These are phyloP conservation scores for Barypeithes pellucidus DNA, from an alignment of 2,888 invertebrate species.

Conservation along the genomic window DNA sequence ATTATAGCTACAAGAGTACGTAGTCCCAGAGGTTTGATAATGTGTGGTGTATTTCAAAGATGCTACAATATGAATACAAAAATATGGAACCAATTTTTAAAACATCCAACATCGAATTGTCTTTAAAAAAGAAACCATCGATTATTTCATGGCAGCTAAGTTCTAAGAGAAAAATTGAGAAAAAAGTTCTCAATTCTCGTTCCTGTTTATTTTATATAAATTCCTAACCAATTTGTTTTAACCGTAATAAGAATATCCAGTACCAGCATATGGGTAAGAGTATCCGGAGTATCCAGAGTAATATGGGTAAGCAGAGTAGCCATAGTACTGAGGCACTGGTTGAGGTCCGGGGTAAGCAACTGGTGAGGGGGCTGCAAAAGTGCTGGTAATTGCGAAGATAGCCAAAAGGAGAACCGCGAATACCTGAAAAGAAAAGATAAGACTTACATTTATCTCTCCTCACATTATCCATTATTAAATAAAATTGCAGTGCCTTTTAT, in stretches of 20 bases:
- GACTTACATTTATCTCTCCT: too few relatives aligned
- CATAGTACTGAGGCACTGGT: conserved; percentile 26
- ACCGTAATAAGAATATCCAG: conserved; percentile 25
- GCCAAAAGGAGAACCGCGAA: conserved; percentile 23
- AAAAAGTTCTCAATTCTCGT: not conserved
- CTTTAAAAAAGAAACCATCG: too few relatives aligned
- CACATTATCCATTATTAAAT: too few relatives aligned
- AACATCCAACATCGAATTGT: too few relatives aligned
- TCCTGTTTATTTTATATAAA: not conserved
- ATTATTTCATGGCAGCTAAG: too few relatives aligned
- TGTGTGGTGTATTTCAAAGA: too few relatives aligned
- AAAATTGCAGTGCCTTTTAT: too few relatives aligned
- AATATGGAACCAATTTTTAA: too few relatives aligned
- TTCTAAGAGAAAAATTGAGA: too few relatives aligned
- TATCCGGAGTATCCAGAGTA: conserved; percentile 23
- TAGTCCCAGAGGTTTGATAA: too few relatives aligned
- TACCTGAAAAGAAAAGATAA: not conserved
- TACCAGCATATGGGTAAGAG: conserved; percentile 29
- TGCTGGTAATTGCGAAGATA: conserved; percentile 20
- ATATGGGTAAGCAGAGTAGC: conserved; percentile 26
- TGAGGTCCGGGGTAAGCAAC: conserved; percentile 16
- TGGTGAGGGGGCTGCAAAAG: conserved; percentile 13
- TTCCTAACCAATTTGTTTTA: not conserved
- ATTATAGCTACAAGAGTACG: too few relatives aligned
- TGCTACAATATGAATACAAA: too few relatives aligned